Evolutionary conservation across 1,140 invertebrate genomes (phyloP).

Genomic region (Pseudachorutes palmiensis): DNA sequence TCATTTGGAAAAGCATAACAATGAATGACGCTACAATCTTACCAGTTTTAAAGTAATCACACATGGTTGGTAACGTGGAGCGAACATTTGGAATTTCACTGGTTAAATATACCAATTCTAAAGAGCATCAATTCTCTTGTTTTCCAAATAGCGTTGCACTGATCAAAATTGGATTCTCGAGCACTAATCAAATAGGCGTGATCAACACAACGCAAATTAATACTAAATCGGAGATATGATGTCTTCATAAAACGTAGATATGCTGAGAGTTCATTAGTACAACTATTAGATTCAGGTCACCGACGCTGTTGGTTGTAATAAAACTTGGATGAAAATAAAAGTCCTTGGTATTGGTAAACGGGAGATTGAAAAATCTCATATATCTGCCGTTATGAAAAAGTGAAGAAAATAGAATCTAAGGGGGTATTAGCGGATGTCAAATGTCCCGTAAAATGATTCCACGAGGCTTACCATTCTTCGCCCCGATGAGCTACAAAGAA

Average conservation of each 20-base stretch:
- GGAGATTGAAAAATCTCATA: too few relatives aligned
- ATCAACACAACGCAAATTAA: not conserved
- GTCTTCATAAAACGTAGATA: too few relatives aligned
- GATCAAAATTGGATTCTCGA: slow-evolving; percentile 7
- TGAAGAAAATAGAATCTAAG: too few relatives aligned
- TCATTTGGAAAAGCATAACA: too few relatives aligned
- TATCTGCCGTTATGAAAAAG: too few relatives aligned
- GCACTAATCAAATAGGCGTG: not conserved
- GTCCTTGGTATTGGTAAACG: too few relatives aligned
- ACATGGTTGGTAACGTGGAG: not conserved
- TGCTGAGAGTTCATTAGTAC: too few relatives aligned
- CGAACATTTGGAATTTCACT: not conserved
- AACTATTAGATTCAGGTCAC: too few relatives aligned
- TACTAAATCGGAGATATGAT: not conserved
- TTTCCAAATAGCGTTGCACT: slow-evolving; percentile 15
- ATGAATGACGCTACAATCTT: not conserved
- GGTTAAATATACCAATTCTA: not conserved
- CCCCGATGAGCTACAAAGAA: slow-evolving; percentile 99
- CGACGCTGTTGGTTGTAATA: too few relatives aligned
- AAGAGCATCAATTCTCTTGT: not conserved
- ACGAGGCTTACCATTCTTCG: slow-evolving; percentile 94
- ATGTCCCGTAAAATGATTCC: not conserved
- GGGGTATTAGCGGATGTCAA: not conserved
- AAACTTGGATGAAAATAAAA: too few relatives aligned
- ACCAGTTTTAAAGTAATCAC: not conserved